These are phyloP conservation scores for Exephanes ischioxanthus DNA, from an alignment of 2,888 invertebrate species.

Conservation along the genomic window DNA sequence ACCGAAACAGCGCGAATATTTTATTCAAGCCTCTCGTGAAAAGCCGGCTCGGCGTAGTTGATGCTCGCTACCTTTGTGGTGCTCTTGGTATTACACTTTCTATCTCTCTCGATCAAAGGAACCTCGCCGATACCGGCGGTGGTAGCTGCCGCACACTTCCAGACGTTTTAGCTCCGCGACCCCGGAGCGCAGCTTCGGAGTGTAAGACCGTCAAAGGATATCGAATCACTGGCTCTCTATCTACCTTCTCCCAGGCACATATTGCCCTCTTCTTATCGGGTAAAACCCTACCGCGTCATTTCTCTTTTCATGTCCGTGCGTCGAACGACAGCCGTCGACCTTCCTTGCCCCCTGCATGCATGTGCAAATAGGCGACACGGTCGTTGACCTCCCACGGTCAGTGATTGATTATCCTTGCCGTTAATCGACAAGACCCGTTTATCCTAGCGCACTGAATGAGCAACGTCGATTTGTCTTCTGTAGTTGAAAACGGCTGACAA, in stretches of 20 bases:
- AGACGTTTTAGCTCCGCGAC: slow-evolving; percentile 58
- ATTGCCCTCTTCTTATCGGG: slow-evolving; percentile 28
- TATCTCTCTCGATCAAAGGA: slow-evolving; percentile 51
- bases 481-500: slow-evolving; percentile 1
- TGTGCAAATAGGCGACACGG: not conserved
- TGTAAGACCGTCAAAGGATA: slow-evolving; percentile 63
- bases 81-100: not conserved
- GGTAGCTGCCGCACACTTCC: slow-evolving; percentile 48
- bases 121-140: not conserved
- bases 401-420: not conserved
- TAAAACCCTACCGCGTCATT: slow-evolving; percentile 19
- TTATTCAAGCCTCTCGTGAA: not conserved
- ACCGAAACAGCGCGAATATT: slow-evolving; percentile 12
- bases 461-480: not conserved
- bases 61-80: not conserved
- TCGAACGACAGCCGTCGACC: not conserved
- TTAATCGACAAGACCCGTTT: not conserved
- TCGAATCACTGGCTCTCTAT: slow-evolving; percentile 20
- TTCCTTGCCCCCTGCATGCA: not conserved
- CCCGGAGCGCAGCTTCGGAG: slow-evolving; percentile 35
- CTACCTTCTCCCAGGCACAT: not conserved
- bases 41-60: not conserved
- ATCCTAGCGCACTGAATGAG: not conserved
- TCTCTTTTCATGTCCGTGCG: slow-evolving; percentile 12
- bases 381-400: not conserved